A percentile compares a stretch with the other conserved stretches of the same genome.
Conservation (phyloP, 2,888 invertebrate species). For the Zygogramma bicolorata region DNA sequence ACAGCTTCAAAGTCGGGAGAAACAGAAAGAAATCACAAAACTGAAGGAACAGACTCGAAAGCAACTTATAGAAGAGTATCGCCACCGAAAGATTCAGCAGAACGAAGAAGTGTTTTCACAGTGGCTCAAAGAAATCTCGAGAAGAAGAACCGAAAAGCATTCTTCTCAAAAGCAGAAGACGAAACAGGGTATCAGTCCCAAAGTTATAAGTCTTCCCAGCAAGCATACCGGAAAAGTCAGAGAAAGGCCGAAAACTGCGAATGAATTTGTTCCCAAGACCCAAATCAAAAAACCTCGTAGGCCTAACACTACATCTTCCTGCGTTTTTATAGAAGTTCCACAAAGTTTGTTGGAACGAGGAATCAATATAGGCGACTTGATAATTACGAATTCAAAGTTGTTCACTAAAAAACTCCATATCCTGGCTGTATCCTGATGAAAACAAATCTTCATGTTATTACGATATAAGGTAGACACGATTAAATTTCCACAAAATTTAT, state of each 20-base stretch:
- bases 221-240: slow-evolving; percentile 42
- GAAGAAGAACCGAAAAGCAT: slow-evolving; percentile 45
- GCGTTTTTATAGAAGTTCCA: slow-evolving; percentile 62
- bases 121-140: slow-evolving; percentile 66
- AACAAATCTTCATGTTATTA: no score
- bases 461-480: no score
- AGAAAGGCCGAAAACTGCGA: slow-evolving; percentile 60
- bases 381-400: slow-evolving; percentile 53
- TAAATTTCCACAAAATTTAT: no score
- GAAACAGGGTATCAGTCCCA: slow-evolving; percentile 47
- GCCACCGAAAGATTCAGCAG: slow-evolving; percentile 60
- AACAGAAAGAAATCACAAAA: slow-evolving; percentile 62
- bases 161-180: slow-evolving; percentile 5
- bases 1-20: slow-evolving; percentile 66
- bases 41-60: slow-evolving; percentile 65
- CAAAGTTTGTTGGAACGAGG: slow-evolving; percentile 55
- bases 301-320: slow-evolving; percentile 59
- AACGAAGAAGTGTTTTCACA: slow-evolving; percentile 70
- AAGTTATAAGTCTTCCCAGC: slow-evolving; percentile 48
- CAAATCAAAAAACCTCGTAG: slow-evolving; percentile 50
- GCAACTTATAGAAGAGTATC: slow-evolving; percentile 65
- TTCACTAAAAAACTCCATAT: slow-evolving; percentile 54
- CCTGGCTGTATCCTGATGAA: slow-evolving; percentile 13
- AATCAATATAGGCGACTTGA: slow-evolving; percentile 58
- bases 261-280: slow-evolving; percentile 52